Evolutionary conservation across 2,888 invertebrate species (phyloP), one percentile per base, ranked within the genome.

Genomic region (Diarsia mendica): DNA sequence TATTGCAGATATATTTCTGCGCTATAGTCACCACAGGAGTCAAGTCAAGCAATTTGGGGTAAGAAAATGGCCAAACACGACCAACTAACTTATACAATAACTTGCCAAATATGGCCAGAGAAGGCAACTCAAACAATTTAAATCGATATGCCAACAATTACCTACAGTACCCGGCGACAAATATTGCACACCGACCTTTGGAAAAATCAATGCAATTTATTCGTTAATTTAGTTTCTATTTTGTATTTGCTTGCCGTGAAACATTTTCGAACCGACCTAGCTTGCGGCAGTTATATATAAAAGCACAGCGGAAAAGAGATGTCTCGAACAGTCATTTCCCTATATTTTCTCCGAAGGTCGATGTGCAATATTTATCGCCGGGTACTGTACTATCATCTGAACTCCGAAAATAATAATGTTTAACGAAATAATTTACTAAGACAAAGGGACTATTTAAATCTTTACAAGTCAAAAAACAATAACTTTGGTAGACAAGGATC

Each of bases 1-100:
- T 5, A 20, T 67, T 77, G 33, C 77, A 75, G 75, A 20, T 58
- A 46, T 33, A 13, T 77, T 44, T 67, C 58, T 44, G n/a, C 67
- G n/a, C 13, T 15, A 20, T 58, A 49, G 0, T 28, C 39, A 44
- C 58, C 67, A 33, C 39, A 33, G 15, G 18, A 28, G 55, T 58
- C 28, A 28, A 49, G 28, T 66, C 77, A 44, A 65, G 28, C 10
- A 28, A 20, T 66, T 58, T 49, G 66, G n/a, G 49, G 10, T 28
- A n/a, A 28, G 20, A 39, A 65, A 49, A 55, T 75, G n/a, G 18
- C 15, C 55, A 18, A 49, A n/a, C 49, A 44, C 4, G 28, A 48
- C n/a, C n/a, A n/a, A n/a, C n/a, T n/a, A n/a, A 63, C 10, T 20
- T 61, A 8, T 15, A 48, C 20, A 58, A 44, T 10, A 20, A 55